phyloP scores from a whole-genome alignment of 1,140 invertebrate species.

The Mamestra configurata region DNA sequence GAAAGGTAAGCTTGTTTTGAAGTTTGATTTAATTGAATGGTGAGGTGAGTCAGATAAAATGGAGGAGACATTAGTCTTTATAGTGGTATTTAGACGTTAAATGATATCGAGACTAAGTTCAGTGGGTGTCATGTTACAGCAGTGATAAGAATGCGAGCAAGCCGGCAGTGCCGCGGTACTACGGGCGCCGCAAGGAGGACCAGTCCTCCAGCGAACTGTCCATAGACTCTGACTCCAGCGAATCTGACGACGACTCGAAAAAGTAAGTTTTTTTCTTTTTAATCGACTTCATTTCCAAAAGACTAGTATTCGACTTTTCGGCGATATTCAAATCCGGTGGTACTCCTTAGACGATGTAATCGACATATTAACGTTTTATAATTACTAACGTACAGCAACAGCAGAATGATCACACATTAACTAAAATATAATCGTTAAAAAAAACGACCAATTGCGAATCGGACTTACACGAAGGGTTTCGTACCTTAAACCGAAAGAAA shows the following conservation, averaged over 20 bases:
- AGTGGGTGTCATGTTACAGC: constrained; percentile 58
- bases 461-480: no score
- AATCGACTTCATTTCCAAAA: background rate
- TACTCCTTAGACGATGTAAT: no score
- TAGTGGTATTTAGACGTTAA: background rate
- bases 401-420: no score
- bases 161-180: constrained; percentile 78
- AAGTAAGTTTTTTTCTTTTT: constrained; percentile 66
- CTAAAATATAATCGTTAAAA: no score
- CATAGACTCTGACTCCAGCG: constrained; percentile 79
- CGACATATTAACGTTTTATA: no score
- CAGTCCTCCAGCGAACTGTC: constrained; percentile 85
- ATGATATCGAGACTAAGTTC: constrained; percentile 1
- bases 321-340: no score
- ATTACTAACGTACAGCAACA: no score
- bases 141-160: constrained; percentile 62
- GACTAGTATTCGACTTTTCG: no score
- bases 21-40: constrained; percentile 16
- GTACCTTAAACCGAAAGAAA: no score
- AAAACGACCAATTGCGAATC: no score
- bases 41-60: constrained; percentile 38
- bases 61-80: constrained; percentile 1
- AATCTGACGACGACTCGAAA: constrained; percentile 67
- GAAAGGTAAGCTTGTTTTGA: constrained; percentile 78
- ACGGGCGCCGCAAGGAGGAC: constrained; percentile 83